phyloP scores from a whole-genome alignment of 2,888 invertebrate genomes.

The Lithophane ornitopus region DNA sequence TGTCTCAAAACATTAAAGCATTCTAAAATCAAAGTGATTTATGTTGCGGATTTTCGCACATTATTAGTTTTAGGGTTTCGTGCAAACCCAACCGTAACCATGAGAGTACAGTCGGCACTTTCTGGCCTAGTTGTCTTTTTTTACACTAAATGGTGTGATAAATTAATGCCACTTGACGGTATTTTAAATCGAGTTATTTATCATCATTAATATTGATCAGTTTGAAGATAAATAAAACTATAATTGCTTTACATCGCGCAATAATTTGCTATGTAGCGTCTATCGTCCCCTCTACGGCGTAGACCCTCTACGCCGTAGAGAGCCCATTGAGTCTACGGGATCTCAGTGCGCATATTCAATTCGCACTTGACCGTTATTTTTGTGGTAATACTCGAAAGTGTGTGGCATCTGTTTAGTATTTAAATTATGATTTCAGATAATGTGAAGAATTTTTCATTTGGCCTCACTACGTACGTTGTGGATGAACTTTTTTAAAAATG shows the following conservation, averaged over 20 bases:
- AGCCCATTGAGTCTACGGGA: constrained; percentile 15
- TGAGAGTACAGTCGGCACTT: background rate
- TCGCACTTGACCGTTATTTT: constrained; percentile 39
- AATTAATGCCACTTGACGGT: background rate
- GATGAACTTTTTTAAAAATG: constrained; percentile 66
- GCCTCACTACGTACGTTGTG: constrained; percentile 45
- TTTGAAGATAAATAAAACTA: background rate
- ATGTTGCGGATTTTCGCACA: constrained; percentile 30
- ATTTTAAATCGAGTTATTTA: background rate
- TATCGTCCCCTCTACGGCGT: constrained; percentile 1
- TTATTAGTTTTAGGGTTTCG: constrained; percentile 43
- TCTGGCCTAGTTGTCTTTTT: too few species aligned
- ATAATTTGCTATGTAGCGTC: background rate
- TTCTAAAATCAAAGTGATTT: constrained; percentile 55
- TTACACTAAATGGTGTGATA: background rate
- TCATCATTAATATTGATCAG: background rate
- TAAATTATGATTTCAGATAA: constrained; percentile 58
- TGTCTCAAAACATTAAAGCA: constrained; percentile 46
- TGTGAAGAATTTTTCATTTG: constrained; percentile 58
- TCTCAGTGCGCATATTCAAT: background rate
- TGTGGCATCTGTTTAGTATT: constrained; percentile 55
- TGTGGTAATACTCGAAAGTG: constrained; percentile 40
- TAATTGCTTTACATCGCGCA: background rate
- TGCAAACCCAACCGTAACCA: constrained; percentile 3
- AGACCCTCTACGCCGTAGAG: background rate